Evolutionary conservation across 2,888 invertebrate genomes (phyloP).

Genomic region (Tetrapedia diversipes): DNA sequence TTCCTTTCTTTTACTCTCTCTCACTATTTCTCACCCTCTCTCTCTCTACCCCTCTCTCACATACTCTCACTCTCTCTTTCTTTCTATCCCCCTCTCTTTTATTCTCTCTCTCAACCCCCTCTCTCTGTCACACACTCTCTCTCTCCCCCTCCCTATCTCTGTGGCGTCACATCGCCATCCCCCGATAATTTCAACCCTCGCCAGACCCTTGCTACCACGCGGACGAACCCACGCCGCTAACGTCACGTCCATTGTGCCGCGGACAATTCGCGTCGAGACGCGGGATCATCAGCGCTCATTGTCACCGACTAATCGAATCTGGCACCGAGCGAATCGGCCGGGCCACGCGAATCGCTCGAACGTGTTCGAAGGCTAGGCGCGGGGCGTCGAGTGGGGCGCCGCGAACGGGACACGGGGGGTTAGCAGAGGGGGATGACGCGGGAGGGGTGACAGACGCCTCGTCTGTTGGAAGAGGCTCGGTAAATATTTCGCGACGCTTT

Average conservation of each 20-base stretch:
- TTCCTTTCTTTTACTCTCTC: too few species aligned
- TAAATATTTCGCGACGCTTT: constrained; percentile 7
- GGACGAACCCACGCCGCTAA: constrained; percentile 62
- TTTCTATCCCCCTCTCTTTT: too few species aligned
- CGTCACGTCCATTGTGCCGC: constrained; percentile 72
- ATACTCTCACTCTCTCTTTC: too few species aligned
- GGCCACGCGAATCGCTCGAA: constrained; percentile 51
- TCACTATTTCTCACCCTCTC: too few species aligned
- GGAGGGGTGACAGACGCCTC: constrained; percentile 8
- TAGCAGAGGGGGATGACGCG: too few species aligned
- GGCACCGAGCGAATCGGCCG: constrained; percentile 72
- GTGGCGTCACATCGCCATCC: constrained; percentile 9
- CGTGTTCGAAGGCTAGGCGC: constrained; percentile 27
- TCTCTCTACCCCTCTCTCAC: too few species aligned
- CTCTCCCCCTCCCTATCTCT: too few species aligned
- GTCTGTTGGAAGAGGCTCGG: not conserved
- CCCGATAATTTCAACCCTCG: constrained; percentile 23
- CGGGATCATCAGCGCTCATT: constrained; percentile 78
- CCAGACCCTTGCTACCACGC: constrained; percentile 42
- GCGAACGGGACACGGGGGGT: too few species aligned
- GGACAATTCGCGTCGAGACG: constrained; percentile 72
- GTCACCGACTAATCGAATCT: constrained; percentile 78
- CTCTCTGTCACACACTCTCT: too few species aligned
- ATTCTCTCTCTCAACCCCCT: too few species aligned
- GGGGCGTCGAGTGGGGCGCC: constrained; percentile 23